Percentiles rank a stretch among this genome's conserved stretches.
Conservation (phyloP, 2,797 vertebrate species). For the Pseudochirops corinnae region DNA sequence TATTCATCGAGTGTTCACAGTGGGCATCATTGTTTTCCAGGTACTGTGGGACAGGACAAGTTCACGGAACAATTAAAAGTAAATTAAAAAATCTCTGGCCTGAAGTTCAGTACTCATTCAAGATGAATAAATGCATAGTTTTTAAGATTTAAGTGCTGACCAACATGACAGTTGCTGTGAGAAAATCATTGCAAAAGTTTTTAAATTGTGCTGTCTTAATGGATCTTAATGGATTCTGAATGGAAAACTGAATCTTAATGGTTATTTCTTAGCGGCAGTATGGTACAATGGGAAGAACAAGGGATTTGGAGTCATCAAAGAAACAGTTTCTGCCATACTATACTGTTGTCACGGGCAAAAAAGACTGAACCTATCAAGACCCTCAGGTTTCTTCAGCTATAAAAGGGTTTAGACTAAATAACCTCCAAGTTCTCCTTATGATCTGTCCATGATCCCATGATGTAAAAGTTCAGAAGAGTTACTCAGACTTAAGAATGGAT, state of each 20-base stretch:
- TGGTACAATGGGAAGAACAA: background rate
- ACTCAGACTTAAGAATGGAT: background rate
- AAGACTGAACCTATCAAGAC: background rate
- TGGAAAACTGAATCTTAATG: background rate
- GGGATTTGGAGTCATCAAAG: background rate
- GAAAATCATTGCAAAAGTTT: conserved; percentile 18
- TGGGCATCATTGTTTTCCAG: conserved; percentile 28
- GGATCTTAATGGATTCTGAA: too few species aligned
- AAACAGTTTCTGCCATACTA: background rate
- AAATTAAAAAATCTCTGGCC: conserved; percentile 34
- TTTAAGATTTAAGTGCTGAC: conserved; percentile 7
- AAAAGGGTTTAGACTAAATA: background rate
- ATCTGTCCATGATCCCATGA: background rate
- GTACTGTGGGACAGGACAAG: conserved; percentile 2
- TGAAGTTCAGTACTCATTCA: background rate
- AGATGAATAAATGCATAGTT: conserved; percentile 24
- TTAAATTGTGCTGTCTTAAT: background rate
- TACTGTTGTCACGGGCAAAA: background rate
- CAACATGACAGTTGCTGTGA: background rate
- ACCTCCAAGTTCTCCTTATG: background rate
- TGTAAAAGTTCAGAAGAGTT: background rate
- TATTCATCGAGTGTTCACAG: conserved; percentile 1
- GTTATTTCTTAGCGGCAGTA: background rate
- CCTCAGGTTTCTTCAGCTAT: background rate
- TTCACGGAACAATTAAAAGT: background rate